These are phyloP conservation scores for Neodiprion pinetum DNA, from an alignment of 1,140 invertebrate genomes.

Conservation along the genomic window DNA sequence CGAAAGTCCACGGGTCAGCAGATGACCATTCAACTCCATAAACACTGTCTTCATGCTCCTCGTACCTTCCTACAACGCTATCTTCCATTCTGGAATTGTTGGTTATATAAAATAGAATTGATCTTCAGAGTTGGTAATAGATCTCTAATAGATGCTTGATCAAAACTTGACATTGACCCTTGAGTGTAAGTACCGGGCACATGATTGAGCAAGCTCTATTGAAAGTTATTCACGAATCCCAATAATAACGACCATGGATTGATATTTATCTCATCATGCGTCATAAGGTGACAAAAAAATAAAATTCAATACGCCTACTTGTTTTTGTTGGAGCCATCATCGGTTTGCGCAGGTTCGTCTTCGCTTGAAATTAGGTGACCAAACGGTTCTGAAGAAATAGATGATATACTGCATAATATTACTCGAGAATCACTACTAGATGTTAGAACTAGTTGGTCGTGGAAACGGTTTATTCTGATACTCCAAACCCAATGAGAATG, in stretches of 20 bases:
- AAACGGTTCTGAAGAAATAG: constrained; percentile 85
- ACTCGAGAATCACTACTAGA: constrained; percentile 95
- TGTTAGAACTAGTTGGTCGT: constrained; percentile 95
- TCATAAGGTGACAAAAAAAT: too few relatives aligned
- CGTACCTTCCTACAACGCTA: constrained; percentile 87
- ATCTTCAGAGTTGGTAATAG: background rate
- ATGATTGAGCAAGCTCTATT: too few relatives aligned
- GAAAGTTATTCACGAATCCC: too few relatives aligned
- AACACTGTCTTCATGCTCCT: constrained; percentile 98
- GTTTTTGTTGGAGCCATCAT: constrained; percentile 49
- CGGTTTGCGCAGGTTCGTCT: constrained; percentile 46
- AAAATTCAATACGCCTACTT: constrained; percentile 40
- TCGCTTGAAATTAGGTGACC: constrained; percentile 64
- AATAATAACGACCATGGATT: too few relatives aligned
- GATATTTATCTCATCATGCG: too few relatives aligned
- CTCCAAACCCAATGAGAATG: constrained; percentile 98
- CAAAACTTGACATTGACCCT: constrained; percentile 3
- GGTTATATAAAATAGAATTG: constrained; percentile 25
- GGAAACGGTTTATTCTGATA: constrained; percentile 93
- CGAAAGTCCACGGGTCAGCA: constrained; percentile 98
- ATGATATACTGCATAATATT: constrained; percentile 83
- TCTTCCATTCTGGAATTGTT: constrained; percentile 69
- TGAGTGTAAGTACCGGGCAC: too few relatives aligned
- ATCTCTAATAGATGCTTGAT: background rate
- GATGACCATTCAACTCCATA: constrained; percentile 97